These are phyloP conservation scores for Leptarthrus brevirostris DNA, from an alignment of 2,888 invertebrate genomes.

Conservation along the genomic window DNA sequence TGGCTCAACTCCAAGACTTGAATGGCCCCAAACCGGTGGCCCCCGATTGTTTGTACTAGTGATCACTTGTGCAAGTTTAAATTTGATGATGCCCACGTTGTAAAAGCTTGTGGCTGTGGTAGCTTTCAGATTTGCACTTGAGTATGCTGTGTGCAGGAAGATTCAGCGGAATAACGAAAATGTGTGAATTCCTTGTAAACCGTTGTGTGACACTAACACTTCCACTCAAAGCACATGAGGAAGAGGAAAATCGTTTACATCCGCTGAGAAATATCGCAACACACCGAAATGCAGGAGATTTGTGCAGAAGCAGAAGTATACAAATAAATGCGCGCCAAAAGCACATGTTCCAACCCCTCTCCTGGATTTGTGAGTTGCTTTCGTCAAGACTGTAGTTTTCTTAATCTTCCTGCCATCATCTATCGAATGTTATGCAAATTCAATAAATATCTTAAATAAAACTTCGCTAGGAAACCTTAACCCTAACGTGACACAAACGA, in stretches of 20 bases:
- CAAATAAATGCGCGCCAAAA: constrained; percentile 42
- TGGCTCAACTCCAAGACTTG: constrained; percentile 64
- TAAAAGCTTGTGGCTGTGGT: constrained; percentile 33
- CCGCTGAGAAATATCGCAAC: too few species aligned
- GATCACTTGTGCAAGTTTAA: constrained; percentile 38
- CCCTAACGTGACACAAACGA: too few species aligned
- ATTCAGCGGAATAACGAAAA: not conserved
- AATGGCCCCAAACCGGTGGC: constrained; percentile 56
- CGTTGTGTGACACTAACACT: too few species aligned
- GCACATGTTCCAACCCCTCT: not conserved
- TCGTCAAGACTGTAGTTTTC: constrained; percentile 5
- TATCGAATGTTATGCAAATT: too few species aligned
- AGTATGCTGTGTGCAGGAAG: constrained; percentile 24
- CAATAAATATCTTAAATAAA: too few species aligned
- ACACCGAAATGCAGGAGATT: not conserved
- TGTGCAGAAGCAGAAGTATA: constrained; percentile 5
- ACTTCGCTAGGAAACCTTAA: too few species aligned
- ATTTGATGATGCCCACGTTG: constrained; percentile 55
- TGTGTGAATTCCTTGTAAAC: too few species aligned
- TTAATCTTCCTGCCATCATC: too few species aligned
- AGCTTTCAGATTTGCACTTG: constrained; percentile 35
- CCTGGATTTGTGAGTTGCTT: not conserved
- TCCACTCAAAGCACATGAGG: not conserved
- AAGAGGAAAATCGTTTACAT: too few species aligned
- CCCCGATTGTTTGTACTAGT: constrained; percentile 50